Evolutionary conservation across 2,797 vertebrate species (phyloP), one percentile per base, ranked within the genome.

Genomic region (Mormyrus proboscirostris): DNA sequence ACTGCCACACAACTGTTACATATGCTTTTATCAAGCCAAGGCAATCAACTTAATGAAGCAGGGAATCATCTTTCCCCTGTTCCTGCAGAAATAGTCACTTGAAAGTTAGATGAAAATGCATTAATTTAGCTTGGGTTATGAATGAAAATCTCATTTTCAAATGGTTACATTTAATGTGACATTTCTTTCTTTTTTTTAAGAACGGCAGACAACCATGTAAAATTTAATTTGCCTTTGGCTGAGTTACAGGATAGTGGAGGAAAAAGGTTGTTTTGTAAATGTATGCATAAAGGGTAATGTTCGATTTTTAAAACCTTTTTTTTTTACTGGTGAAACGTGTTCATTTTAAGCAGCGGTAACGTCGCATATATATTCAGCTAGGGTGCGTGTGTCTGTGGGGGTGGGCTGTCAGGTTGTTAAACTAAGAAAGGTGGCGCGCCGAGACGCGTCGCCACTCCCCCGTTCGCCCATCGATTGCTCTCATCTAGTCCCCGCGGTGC

Each of bases 391-490:
- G 76, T 82, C 16, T 82, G 19, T 47, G 41, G 38, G 76, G 73
- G 53, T 50, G 50, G 87, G 14, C 76, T 62, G 87, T 83, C 73
- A 88, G 49, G 69, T 83, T n/a, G 44, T 88, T 88, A 79, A 86
- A 90, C 85, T 90, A 65, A 91, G 88, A 89, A 89, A 76, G 90
- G 90, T 86, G 57, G 79, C 29, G 76, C 51, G 87, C 59, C 65
- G 90, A 89, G 88, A 69, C 93, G 92, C 92, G 94, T 95, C 92
- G 82, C 41, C 76, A 93, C 59, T 94, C 95, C 95, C 94, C 93
- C 92, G 94, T 92, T 95, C 95, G 84, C 94, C 92, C 93, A 95
- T 96, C 94, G 96, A 96, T 96, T 96, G 95, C 95, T 96, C 93
- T 95, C 94, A 95, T 95, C 96, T 96, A 91, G 93, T 94, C 92